Base-by-base conservation (phyloP, 23 tunicate genomes). In the Corella eumyota region DNA sequence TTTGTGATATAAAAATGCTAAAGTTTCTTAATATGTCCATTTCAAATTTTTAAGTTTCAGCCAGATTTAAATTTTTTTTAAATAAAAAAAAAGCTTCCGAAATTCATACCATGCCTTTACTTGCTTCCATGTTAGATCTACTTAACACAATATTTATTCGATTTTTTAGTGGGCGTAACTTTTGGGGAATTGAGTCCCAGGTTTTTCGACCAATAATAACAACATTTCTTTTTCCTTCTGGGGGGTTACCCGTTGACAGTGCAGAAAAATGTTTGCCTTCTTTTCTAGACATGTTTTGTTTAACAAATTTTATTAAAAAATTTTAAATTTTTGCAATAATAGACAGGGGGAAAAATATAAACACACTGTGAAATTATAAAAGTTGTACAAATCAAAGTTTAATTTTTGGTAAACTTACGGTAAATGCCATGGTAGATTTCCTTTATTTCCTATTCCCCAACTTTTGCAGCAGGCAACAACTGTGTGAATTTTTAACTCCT, bases 151-250 rank as follows among this genome's bases (percentile, higher is more conserved):
- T 40, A 54, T 77, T 73, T 30, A 45, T 61, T 0, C 96, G 69
- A 25, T 79, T 63, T 44, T 71, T 65, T 61, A 78, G 56, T 27
- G 85, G 78, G n/a, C 30, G 25, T 6, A 52, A 55, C 22, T 4
- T 36, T 32, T 33, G 15, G 81, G 68, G 81, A 19, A 71, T 61
- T 1, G 76, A 61, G 11, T 72, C 63, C 96, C 96, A 88, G 0
- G 86, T 88, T 73, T 73, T 88, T 56, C 96, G 66, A 15, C 96
- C 96, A 81, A 88, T 78, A 23, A 88, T 64, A 31, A 88, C 68
- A 17, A 56, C 96, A 63, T 88, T 88, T 62, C 67, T 66, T 44
- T 78, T 88, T 9, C 96, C 96, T 52, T 72, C 72, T 37, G 96
- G 96, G 19, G 88, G 87, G 3, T 45, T 58, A 6, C 96, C 96